phyloP scores from a whole-genome alignment of 2,888 invertebrate species.

The Escarpia spicata region DNA sequence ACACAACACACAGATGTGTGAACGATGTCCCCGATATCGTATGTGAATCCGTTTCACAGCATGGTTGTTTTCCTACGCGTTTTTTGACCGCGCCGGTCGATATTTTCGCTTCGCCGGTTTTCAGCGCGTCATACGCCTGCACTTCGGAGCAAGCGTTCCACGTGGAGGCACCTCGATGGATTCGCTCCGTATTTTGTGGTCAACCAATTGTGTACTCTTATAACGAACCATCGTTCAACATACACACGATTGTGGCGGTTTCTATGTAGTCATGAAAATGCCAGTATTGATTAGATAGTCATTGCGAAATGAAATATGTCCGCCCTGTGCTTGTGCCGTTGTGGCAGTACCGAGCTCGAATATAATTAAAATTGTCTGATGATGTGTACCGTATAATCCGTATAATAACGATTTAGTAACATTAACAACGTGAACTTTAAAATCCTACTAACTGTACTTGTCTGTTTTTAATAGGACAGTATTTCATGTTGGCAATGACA shows the following conservation, averaged over 20 bases:
- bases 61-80: neutral
- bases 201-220: neutral
- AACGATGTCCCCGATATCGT: neutral
- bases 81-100: neutral
- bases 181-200: neutral
- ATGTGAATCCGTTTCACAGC: neutral
- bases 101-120: constrained; percentile 5
- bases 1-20: neutral
- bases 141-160: neutral
- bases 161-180: neutral
- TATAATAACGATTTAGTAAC: no score
- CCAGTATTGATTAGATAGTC: neutral
- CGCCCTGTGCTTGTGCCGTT: neutral
- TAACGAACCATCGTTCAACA: neutral
- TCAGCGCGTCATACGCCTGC: neutral
- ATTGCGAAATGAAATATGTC: neutral
- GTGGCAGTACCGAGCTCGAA: neutral
- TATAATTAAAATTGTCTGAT: neutral
- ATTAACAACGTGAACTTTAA: no score
- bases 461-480: no score
- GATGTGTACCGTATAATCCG: no score
- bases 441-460: no score
- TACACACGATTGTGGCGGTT: neutral
- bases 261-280: neutral
- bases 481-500: no score